Conservation (phyloP, 1,140 invertebrate species). For the Drosophila ogumai region DNA sequence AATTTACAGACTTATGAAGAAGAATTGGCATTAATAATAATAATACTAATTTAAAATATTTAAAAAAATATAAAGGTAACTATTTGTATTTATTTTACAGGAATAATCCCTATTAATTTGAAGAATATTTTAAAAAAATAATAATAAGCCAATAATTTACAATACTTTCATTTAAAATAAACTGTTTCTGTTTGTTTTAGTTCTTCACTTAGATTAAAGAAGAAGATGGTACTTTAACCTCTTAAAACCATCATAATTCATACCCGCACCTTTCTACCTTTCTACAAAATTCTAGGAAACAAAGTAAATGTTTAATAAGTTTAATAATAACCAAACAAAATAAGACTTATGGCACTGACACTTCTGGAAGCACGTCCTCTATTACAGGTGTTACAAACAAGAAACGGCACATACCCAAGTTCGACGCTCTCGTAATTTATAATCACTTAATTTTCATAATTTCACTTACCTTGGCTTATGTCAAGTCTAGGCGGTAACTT, state of each 20-base stretch:
- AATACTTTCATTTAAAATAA: background rate
- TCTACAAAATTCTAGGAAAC: background rate
- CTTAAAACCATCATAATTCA: too few species aligned
- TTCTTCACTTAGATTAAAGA: too few species aligned
- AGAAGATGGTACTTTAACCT: too few species aligned
- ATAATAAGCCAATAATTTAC: too few species aligned
- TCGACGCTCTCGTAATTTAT: conserved; percentile 7
- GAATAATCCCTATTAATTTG: too few species aligned
- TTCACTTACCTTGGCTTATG: conserved; percentile 66
- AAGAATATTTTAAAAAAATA: too few species aligned
- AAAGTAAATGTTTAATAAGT: background rate
- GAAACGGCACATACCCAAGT: conserved; percentile 1
- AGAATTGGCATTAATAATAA: background rate
- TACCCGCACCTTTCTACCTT: too few species aligned
- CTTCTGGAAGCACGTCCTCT: conserved; percentile 2
- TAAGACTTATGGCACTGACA: conserved; percentile 3
- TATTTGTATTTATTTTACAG: background rate
- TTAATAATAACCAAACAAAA: background rate
- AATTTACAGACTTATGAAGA: too few species aligned
- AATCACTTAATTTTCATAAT: conserved; percentile 46
- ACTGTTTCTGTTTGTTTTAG: too few species aligned
- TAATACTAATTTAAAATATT: background rate
- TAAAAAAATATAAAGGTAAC: background rate
- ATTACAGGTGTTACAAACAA: conserved; percentile 1
- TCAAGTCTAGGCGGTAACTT: conserved; percentile 49